Evolutionary conservation across 2,888 invertebrate species (phyloP), one percentile per base, ranked within the genome.

Genomic region (Leucophenga maculata): DNA sequence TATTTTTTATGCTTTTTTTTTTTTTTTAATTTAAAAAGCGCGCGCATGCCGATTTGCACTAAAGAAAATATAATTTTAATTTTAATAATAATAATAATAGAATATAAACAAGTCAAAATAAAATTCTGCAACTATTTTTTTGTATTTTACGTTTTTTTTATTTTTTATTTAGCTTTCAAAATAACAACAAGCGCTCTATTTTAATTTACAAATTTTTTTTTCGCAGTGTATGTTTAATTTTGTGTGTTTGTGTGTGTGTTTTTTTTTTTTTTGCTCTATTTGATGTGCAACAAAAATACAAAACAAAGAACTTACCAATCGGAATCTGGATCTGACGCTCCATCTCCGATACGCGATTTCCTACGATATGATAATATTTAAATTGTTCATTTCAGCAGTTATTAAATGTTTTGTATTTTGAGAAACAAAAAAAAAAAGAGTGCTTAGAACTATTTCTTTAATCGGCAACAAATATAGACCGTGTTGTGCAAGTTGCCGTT

Each of bases 321-420:
- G 78, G 86, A 86, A 82, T 87, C 87, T 85, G 85, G 83, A 84
- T 87, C 86, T 74, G 85, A 86, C 78, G 83, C 84, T 81, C 86
- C 86, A 81, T 87, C 86, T 81, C 86, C 85, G 81, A 83, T 86
- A 82, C 84, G 80, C 78, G 86, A 83, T 85, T 86, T 87, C 86
- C 86, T 86, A 86, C 78, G 82, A 86, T 80, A 83, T 82, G 70
- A 39, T 39, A 64, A 64, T n/a, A n/a, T 64, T 78, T 77, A 79
- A 82, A 80, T 78, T 77, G 77, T 77, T 78, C 64, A 74, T 69
- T 71, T 73, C 59, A 69, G 65, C 72, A 68, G 46, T 69, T 46
- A 69, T 68, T 32, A 55, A 9, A 55, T 22, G 20, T 26, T 59
- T 16, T 32, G 9, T 59, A 11, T 59, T 14, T 14, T n/a, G n/a